Evolutionary conservation across 1,140 invertebrate genomes (phyloP).

Genomic region (Hydropsyche tenuis): DNA sequence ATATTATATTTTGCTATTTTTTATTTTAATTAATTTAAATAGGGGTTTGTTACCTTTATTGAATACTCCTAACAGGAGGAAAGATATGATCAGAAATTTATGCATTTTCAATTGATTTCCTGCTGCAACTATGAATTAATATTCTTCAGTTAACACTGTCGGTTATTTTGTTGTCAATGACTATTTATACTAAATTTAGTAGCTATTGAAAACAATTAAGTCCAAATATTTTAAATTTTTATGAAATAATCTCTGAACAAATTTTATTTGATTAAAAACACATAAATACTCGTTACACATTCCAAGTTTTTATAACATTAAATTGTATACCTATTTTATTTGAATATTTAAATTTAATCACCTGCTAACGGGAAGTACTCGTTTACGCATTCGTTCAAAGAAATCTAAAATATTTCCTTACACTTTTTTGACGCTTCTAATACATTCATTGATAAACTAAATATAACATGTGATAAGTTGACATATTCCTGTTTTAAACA

Average conservation of each 20-base stretch:
- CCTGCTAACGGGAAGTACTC: no score
- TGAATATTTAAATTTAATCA: no score
- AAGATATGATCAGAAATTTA: neutral
- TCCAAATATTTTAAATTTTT: no score
- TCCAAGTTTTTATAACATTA: no score
- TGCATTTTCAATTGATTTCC: conserved; percentile 6
- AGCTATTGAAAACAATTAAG: no score
- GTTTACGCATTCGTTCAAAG: no score
- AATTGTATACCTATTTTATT: no score
- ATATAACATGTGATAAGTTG: neutral
- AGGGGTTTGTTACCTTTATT: neutral
- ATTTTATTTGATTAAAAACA: no score
- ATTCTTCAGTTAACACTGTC: no score
- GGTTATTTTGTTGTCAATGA: neutral
- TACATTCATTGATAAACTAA: neutral
- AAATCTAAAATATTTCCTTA: neutral
- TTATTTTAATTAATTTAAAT: neutral
- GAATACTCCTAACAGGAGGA: neutral
- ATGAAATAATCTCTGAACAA: no score
- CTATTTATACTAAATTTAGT: neutral
- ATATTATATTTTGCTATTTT: neutral
- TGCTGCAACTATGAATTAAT: neutral
- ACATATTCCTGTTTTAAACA: conserved; percentile 1
- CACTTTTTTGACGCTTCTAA: neutral
- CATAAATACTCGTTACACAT: no score